Evolutionary conservation across 2,888 invertebrate genomes (phyloP), one percentile per base, ranked within the genome.

Genomic region (Coremacera marginata): DNA sequence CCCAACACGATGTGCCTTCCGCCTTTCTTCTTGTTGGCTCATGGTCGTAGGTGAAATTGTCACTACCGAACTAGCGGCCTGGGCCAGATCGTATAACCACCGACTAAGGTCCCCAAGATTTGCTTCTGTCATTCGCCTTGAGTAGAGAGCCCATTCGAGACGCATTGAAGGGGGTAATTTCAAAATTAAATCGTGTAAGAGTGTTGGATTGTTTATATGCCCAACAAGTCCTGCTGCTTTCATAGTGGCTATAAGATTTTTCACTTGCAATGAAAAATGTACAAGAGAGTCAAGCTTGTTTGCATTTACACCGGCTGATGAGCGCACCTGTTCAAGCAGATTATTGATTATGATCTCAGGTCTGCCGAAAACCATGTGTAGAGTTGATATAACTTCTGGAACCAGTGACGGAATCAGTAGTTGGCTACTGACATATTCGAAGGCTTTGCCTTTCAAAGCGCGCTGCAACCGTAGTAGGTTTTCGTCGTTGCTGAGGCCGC

Each of bases 91-190:
- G 31, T 31, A 31, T 31, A 79, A 57, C 79, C 79, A 79, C 2
- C 76, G 16, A 14, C 71, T 70, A 37, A 77, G 75, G 5, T 52
- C 51, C 8, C 2, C 16, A 0, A 79, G 49, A 27, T 76, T 78
- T 2, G 49, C 51, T n/a, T 63, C n/a, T 3, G 14, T 25, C 9
- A 27, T 34, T 44, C 22, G 22, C 22, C 11, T 31, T 27, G 70
- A n/a, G 11, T 34, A 52, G 14, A 65, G 63, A 1, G 74, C 76
- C 71, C 76, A 79, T 11, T 79, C 51, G 16, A 79, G 25, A 27
- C 51, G 72, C 70, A 76, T 67, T 11, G 34, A 51, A 5, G 73
- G 14, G 4, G 77, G 74, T 16, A 60, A 19, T 19, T 60, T 60
- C 25, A n/a, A 14, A 19, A 8, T 60, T 14, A 60, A 19, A 11